phyloP scores from a whole-genome alignment of 2,797 vertebrate genomes.

The Peromyscus attwateri region DNA sequence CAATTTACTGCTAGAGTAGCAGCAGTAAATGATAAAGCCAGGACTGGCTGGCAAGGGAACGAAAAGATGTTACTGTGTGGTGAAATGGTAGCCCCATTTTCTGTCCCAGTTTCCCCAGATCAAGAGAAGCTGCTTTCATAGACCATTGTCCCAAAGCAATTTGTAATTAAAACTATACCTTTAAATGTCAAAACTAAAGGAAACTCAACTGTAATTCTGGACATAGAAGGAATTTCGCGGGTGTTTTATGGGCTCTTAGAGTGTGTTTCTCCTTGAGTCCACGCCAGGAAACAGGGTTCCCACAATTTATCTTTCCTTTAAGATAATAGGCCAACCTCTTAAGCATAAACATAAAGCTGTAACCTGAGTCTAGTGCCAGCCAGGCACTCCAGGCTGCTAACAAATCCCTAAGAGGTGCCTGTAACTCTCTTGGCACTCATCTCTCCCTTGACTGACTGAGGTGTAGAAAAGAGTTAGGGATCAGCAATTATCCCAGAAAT shows the following conservation, averaged over 20 bases:
- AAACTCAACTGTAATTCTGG: slow-evolving; percentile 1
- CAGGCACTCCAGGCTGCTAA: slow-evolving; percentile 36
- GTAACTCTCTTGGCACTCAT: slow-evolving; percentile 16
- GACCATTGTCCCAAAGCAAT: background rate
- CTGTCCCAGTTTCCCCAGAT: background rate
- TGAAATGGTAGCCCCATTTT: slow-evolving; percentile 42
- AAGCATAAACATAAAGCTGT: slow-evolving; percentile 51
- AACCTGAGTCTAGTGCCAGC: slow-evolving; percentile 16
- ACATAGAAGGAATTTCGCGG: background rate
- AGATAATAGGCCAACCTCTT: slow-evolving; percentile 56
- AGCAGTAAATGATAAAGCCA: slow-evolving; percentile 27
- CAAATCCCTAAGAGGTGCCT: slow-evolving; percentile 13
- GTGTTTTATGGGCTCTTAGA: slow-evolving; percentile 14
- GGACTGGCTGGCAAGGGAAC: background rate
- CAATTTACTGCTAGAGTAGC: slow-evolving; percentile 13
- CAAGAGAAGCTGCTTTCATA: slow-evolving; percentile 42
- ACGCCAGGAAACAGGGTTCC: slow-evolving; percentile 42
- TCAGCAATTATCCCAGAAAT: slow-evolving; percentile 47
- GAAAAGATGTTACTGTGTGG: background rate
- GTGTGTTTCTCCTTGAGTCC: slow-evolving; percentile 22
- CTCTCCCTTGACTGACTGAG: slow-evolving; percentile 25
- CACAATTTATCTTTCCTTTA: slow-evolving; percentile 31
- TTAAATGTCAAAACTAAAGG: slow-evolving; percentile 33
- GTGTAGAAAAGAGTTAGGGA: slow-evolving; percentile 41
- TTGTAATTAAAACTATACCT: slow-evolving; percentile 27